phyloP scores from a whole-genome alignment of 2,113 vertebrate genomes.

The Numida meleagris region DNA sequence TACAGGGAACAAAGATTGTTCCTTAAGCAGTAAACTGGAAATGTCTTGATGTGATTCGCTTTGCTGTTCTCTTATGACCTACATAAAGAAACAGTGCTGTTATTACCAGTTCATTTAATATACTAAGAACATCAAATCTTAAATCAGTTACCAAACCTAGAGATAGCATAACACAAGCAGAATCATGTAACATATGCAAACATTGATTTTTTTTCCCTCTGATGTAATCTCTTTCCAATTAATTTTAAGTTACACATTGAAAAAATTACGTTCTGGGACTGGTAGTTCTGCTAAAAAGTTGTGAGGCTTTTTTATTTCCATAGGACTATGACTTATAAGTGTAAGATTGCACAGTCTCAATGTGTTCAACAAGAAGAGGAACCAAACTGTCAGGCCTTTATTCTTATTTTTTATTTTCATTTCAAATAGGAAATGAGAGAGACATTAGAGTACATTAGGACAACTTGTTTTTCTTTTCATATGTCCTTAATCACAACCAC shows the following conservation, averaged over 20 bases:
- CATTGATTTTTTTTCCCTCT: neutral
- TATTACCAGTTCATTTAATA: neutral
- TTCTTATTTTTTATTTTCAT: neutral
- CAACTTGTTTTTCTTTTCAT: neutral
- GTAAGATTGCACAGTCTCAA: neutral
- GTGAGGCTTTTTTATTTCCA: neutral
- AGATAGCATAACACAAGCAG: neutral
- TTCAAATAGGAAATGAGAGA: neutral
- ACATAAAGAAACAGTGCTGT: neutral
- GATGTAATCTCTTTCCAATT: neutral
- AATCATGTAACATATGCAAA: fast-evolving
- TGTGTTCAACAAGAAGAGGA: neutral
- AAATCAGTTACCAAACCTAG: neutral
- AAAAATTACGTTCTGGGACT: neutral
- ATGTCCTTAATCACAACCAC: neutral
- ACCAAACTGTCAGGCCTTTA: neutral
- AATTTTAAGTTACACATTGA: neutral
- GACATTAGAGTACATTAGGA: neutral
- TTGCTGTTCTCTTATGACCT: neutral
- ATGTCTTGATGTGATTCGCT: neutral
- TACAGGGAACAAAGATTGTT: neutral
- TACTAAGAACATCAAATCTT: neutral
- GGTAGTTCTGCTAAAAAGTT: neutral
- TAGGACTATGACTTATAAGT: neutral
- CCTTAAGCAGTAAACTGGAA: neutral